A percentile compares a stretch with the other conserved stretches of the same genome.
These are phyloP conservation scores for Whitmania pigra DNA, from an alignment of 1,140 invertebrate genomes.

Conservation along the genomic window DNA sequence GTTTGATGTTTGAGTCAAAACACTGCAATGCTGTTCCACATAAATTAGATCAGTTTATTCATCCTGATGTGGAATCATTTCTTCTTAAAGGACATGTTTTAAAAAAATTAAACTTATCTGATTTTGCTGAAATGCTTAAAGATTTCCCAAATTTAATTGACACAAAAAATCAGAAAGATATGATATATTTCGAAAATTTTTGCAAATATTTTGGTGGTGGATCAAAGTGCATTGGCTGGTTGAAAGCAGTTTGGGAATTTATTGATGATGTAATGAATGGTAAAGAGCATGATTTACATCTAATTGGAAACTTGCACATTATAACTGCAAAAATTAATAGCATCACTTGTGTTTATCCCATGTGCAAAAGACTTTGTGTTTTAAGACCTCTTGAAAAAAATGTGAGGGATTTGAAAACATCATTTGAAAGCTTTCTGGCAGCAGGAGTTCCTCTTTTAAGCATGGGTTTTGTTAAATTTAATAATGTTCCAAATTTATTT, in stretches of 20 bases:
- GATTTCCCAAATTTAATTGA: neutral
- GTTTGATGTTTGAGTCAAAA: neutral
- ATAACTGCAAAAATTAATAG: neutral
- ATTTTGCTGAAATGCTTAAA: neutral
- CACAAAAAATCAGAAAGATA: neutral
- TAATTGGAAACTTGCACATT: neutral
- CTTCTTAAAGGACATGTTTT: neutral
- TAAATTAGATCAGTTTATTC: constrained; percentile 3
- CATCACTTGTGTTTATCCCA: neutral
- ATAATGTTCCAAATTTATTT: too few relatives aligned
- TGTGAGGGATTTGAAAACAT: neutral
- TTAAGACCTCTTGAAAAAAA: neutral
- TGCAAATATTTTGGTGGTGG: too few relatives aligned
- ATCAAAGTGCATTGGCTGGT: neutral
- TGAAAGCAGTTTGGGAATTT: neutral
- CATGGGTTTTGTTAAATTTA: too few relatives aligned
- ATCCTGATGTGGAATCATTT: neutral
- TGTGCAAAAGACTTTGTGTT: neutral
- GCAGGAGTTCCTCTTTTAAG: neutral
- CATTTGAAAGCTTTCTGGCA: neutral
- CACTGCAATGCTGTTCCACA: neutral
- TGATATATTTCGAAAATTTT: too few relatives aligned
- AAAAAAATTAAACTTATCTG: neutral
- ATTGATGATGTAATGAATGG: neutral
- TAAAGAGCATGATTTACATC: neutral